Percentiles rank a stretch among this genome's conserved stretches.
These are phyloP conservation scores for Holacanthella duospinosa DNA, from an alignment of 2,888 invertebrate genomes.

Conservation along the genomic window DNA sequence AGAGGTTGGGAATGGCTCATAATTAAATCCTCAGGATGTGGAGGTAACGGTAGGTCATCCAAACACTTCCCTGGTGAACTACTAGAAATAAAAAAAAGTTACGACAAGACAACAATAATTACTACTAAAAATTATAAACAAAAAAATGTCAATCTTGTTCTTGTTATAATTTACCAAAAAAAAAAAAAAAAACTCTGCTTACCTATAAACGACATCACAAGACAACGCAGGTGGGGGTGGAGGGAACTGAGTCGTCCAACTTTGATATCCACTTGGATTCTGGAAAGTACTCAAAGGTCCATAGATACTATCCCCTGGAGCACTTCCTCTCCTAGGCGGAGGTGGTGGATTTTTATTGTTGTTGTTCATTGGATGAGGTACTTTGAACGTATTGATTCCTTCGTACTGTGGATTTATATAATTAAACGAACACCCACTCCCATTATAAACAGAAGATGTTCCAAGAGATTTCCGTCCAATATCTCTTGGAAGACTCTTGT, in stretches of 20 bases:
- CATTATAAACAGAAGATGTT: not conserved
- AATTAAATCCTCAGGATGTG: conserved; percentile 6
- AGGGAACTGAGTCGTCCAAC: conserved; percentile 14
- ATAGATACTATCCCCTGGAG: conserved; percentile 10
- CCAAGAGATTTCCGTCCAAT: conserved; percentile 20
- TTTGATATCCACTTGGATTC: conserved; percentile 6
- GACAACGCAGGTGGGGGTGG: conserved; percentile 31
- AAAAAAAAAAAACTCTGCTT: conserved; percentile 2
- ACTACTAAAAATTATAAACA: too few species aligned
- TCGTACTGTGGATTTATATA: not conserved
- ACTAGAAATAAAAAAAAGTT: not conserved
- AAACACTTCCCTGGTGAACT: not conserved
- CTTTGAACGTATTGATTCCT: not conserved
- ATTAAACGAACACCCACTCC: not conserved
- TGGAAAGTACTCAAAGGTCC: conserved; percentile 24
- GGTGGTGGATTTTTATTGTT: conserved; percentile 24
- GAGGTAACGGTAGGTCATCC: conserved; percentile 7
- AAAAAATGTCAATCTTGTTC: not conserved
- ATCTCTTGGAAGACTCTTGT: conserved; percentile 33
- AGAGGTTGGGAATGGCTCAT: not conserved
- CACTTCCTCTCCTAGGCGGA: conserved; percentile 30
- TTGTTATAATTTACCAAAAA: not conserved
- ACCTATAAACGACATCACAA: conserved; percentile 18
- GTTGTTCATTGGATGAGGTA: not conserved
- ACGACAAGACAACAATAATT: too few species aligned